These are phyloP conservation scores for Lingula anatina DNA, from an alignment of 2,888 invertebrate genomes.

Conservation along the genomic window DNA sequence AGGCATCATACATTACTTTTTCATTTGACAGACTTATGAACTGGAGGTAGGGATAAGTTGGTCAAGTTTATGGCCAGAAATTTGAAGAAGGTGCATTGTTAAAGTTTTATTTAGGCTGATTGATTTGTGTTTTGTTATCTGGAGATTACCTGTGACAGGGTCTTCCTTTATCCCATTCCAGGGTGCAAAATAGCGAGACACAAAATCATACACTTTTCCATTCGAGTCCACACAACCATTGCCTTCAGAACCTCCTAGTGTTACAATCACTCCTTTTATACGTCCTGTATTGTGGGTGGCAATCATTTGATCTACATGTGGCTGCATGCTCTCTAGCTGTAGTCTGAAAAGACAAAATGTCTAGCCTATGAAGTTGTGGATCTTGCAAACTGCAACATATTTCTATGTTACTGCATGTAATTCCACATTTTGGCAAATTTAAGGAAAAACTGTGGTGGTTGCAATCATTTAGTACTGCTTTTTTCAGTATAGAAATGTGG, in stretches of 20 bases:
- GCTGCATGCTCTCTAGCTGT: constrained; percentile 23
- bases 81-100: no score
- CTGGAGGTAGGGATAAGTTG: no score
- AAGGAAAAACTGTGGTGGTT: no score
- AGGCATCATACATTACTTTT: no score
- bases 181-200: constrained; percentile 55
- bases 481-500: neutral
- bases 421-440: no score
- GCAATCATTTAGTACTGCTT: constrained; percentile 1
- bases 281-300: constrained; percentile 27
- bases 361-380: neutral
- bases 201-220: constrained; percentile 44
- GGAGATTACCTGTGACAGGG: constrained; percentile 49
- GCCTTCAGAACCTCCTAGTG: constrained; percentile 19
- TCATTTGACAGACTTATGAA: no score
- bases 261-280: constrained; percentile 34
- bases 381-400: no score
- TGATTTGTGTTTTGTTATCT: neutral
- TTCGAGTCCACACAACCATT: neutral
- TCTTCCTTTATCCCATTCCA: constrained; percentile 55
- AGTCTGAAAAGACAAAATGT: constrained; percentile 14
- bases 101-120: no score
- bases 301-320: constrained; percentile 27
- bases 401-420: no score
- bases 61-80: no score